Conservation (phyloP, 2,888 invertebrate species). For the Ochropacha duplaris region DNA sequence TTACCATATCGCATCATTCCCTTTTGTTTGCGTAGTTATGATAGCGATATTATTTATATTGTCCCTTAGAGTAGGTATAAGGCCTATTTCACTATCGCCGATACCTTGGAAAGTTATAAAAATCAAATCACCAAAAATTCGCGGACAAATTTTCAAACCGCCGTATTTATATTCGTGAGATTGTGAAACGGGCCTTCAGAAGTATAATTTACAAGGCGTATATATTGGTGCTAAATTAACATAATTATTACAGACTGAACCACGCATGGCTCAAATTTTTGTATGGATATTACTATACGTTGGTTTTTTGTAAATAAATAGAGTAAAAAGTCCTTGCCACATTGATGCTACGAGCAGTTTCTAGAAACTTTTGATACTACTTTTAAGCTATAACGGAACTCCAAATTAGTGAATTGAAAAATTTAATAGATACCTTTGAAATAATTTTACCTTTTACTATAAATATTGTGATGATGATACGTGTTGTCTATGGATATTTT, state of each 20-base stretch:
- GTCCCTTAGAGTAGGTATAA: constrained; percentile 44
- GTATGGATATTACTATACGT: constrained; percentile 39
- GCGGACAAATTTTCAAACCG: not conserved
- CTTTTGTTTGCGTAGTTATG: constrained; percentile 61
- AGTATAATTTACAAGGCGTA: constrained; percentile 54
- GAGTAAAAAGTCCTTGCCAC: not conserved
- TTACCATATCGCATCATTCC: constrained; percentile 74
- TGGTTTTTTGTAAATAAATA: constrained; percentile 20
- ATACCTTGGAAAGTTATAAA: too few relatives aligned
- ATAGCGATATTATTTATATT: constrained; percentile 60
- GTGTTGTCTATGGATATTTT: not conserved
- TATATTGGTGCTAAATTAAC: constrained; percentile 71
- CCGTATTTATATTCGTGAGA: not conserved
- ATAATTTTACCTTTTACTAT: not conserved
- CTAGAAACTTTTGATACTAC: not conserved
- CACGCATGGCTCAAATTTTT: constrained; percentile 63
- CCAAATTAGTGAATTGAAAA: not conserved
- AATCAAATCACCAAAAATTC: too few relatives aligned
- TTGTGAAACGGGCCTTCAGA: constrained; percentile 1
- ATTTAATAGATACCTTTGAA: not conserved
- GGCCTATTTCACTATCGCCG: not conserved
- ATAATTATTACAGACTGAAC: constrained; percentile 60
- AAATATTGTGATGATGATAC: not conserved
- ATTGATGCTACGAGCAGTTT: not conserved
- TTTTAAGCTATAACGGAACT: not conserved